Conservation (phyloP, 2,113 vertebrate species). For the Thunnus thynnus region DNA sequence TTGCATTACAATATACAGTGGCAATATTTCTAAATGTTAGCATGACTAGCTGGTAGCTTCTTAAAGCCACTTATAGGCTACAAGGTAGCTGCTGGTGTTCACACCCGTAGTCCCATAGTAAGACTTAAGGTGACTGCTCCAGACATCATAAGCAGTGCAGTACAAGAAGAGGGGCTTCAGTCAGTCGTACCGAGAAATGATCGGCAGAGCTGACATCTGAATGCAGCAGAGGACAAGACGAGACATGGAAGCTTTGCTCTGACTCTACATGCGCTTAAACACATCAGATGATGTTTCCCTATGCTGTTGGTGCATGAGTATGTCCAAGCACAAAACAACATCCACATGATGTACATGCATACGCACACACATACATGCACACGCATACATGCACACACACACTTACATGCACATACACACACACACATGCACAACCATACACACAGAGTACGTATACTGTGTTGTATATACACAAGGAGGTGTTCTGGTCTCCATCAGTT, state of each 20-base stretch:
- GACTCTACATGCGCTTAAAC: conserved; percentile 27
- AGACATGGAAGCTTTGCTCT: conserved; percentile 49
- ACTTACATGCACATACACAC: too few species aligned
- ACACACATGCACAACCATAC: background rate
- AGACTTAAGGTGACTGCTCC: conserved; percentile 2
- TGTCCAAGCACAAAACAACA: conserved; percentile 16
- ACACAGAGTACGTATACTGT: background rate
- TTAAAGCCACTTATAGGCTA: background rate
- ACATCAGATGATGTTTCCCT: conserved; percentile 15
- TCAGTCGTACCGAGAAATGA: conserved; percentile 39
- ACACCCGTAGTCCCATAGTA: background rate
- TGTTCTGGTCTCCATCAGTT: conserved; percentile 40
- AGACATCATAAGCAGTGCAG: background rate
- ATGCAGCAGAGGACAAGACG: conserved; percentile 67
- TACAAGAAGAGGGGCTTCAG: conserved; percentile 17
- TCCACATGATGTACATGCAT: background rate
- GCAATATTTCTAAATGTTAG: background rate
- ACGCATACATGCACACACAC: background rate
- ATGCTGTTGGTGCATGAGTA: background rate
- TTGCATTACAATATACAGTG: too few species aligned
- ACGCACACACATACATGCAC: background rate
- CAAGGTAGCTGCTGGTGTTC: background rate
- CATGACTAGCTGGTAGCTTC: background rate
- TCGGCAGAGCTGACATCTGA: conserved; percentile 49
- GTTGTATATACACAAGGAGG: background rate